Conservation (phyloP, 2,113 vertebrate species). For the Megaceryle maxima region DNA sequence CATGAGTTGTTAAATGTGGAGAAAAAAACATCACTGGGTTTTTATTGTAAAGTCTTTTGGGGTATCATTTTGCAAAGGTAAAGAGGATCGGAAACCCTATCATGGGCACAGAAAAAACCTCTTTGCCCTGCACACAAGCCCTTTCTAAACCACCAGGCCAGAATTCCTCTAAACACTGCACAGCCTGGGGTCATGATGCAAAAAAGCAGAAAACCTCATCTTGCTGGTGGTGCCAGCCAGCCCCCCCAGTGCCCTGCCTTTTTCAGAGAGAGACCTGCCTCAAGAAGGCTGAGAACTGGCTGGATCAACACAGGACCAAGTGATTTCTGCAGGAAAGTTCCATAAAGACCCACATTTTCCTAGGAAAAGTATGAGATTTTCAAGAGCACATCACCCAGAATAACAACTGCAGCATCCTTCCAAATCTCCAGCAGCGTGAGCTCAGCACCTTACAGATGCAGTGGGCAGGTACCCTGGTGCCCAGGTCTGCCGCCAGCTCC, state of each 20-base stretch:
- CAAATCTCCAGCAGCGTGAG: background rate
- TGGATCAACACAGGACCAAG: background rate
- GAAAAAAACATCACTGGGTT: background rate
- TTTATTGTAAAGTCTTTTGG: background rate
- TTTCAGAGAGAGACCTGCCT: background rate
- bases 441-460: accelerated
- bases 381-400: background rate
- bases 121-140: background rate
- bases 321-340: background rate
- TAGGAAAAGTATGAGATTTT: background rate
- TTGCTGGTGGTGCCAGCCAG: background rate
- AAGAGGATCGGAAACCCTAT: background rate
- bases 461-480: background rate
- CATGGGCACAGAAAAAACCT: background rate
- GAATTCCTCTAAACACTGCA: background rate
- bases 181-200: accelerated
- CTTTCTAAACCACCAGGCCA: background rate
- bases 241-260: background rate
- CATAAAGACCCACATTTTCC: background rate
- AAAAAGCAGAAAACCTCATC: background rate
- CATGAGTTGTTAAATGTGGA: background rate
- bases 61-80: background rate
- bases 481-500: background rate
- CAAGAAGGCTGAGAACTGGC: background rate
- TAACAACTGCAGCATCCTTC: background rate